phyloP scores from a whole-genome alignment of 2,113 vertebrate genomes.

The Gyps fulvus region DNA sequence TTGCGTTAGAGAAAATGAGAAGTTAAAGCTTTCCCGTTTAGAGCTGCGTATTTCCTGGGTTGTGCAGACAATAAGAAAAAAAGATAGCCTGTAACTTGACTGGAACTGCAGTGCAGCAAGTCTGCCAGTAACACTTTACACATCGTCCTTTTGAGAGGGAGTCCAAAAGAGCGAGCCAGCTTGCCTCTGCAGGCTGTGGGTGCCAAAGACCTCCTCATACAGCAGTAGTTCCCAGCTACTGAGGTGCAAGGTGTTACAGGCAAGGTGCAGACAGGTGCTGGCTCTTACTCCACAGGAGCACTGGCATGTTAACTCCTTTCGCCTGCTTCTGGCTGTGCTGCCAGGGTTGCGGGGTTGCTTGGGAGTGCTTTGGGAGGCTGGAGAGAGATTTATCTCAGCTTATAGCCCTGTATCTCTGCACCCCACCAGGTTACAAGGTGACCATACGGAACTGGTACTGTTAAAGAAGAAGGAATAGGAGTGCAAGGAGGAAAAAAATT shows the following conservation, averaged over 20 bases:
- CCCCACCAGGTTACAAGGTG: not conserved
- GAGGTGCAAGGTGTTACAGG: not conserved
- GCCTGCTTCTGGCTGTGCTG: not conserved
- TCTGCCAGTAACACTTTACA: slow-evolving; percentile 4
- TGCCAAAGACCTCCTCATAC: not conserved
- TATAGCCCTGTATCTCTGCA: not conserved
- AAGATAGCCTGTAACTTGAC: not conserved
- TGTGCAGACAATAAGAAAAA: not conserved
- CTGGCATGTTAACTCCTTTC: not conserved
- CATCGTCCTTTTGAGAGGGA: not conserved
- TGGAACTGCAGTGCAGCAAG: slow-evolving; percentile 48
- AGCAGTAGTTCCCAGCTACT: not conserved
- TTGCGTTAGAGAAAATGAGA: not conserved
- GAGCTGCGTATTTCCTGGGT: not conserved
- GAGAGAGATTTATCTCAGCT: not conserved
- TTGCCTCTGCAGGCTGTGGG: not conserved
- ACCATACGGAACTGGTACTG: not conserved
- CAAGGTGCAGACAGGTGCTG: not conserved
- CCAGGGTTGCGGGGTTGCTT: not conserved
- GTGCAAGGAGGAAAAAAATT: too few species aligned
- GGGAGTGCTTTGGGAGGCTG: not conserved
- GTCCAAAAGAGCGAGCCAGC: not conserved
- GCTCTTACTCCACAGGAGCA: not conserved
- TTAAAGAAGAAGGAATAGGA: not conserved
- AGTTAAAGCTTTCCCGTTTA: not conserved